Percentiles rank a stretch among this genome's conserved stretches.
phyloP scores from a whole-genome alignment of 1,140 invertebrate species.

The Steinernema feltiae region DNA sequence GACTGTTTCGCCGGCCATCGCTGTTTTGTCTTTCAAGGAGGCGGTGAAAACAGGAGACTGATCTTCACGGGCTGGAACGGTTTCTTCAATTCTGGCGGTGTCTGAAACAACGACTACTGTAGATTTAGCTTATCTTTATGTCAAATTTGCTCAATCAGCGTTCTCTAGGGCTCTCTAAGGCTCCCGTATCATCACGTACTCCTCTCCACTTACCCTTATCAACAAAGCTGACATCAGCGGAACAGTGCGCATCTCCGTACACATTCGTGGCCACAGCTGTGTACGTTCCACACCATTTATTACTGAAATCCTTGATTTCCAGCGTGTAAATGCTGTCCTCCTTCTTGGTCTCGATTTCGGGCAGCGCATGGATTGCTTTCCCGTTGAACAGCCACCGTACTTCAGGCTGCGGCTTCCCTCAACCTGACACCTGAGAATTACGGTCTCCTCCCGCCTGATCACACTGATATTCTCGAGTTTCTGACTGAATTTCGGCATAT shows the following conservation, averaged over 20 bases:
- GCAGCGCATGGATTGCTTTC: constrained; percentile 36
- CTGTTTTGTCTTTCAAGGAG: constrained; percentile 29
- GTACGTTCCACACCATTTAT: constrained; percentile 39
- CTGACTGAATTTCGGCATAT: constrained; percentile 46
- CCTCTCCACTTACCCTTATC: constrained; percentile 7
- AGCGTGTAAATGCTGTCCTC: constrained; percentile 41
- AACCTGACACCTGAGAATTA: constrained; percentile 35
- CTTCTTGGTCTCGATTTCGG: constrained; percentile 24
- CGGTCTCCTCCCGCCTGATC: constrained; percentile 20
- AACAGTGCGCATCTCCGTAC: constrained; percentile 46
- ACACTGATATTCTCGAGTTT: constrained; percentile 42
- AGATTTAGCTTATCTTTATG: neutral
- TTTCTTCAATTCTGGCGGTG: constrained; percentile 29
- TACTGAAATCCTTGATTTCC: constrained; percentile 32
- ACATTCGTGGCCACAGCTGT: constrained; percentile 45
- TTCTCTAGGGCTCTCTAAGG: too few relatives aligned
- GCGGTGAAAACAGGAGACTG: constrained; percentile 21
- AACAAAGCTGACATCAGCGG: constrained; percentile 26
- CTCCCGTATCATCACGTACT: too few relatives aligned
- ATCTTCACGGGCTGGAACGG: neutral
- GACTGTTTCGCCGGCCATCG: constrained; percentile 31
- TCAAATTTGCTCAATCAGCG: too few relatives aligned
- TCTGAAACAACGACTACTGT: constrained; percentile 17
- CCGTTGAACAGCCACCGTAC: constrained; percentile 46
- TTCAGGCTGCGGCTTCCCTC: constrained; percentile 38